Evolutionary conservation across 2,888 invertebrate genomes (phyloP).

Genomic region (Gandaritis pyraliata): DNA sequence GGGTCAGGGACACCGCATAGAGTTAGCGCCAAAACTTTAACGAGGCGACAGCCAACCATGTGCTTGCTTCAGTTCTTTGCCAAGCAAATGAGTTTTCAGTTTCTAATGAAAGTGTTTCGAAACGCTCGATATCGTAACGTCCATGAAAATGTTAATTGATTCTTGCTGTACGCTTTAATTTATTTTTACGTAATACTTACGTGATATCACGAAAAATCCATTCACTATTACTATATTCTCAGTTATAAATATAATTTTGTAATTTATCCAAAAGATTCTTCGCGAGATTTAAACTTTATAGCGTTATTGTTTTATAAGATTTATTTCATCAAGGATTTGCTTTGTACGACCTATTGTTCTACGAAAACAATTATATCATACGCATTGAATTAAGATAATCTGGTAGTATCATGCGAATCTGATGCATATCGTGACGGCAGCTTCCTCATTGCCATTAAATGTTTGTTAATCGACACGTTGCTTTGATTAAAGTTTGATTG

Average conservation of each 20-base stretch:
- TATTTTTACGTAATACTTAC: slow-evolving; percentile 29
- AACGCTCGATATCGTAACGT: slow-evolving; percentile 31
- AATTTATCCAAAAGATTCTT: slow-evolving; percentile 11
- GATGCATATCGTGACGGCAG: slow-evolving; percentile 40
- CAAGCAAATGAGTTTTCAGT: slow-evolving; percentile 34
- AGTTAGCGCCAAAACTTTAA: slow-evolving; percentile 57
- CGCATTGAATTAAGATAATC: slow-evolving; percentile 42
- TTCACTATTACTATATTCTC: background rate
- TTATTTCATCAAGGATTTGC: slow-evolving; percentile 39
- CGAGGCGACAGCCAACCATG: slow-evolving; percentile 22
- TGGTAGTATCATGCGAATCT: slow-evolving; percentile 43
- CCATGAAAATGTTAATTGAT: slow-evolving; percentile 42
- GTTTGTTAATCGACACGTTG: slow-evolving; percentile 50
- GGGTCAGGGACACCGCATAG: slow-evolving; percentile 66
- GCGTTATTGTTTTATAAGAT: slow-evolving; percentile 49
- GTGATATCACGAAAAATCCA: slow-evolving; percentile 17
- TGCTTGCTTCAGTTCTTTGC: slow-evolving; percentile 32
- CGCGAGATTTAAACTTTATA: slow-evolving; percentile 40
- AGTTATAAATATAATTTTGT: background rate
- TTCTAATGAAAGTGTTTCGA: slow-evolving; percentile 45
- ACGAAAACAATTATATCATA: slow-evolving; percentile 52
- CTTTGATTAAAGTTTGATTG: slow-evolving; percentile 45
- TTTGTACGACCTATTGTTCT: slow-evolving; percentile 47
- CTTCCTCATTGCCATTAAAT: slow-evolving; percentile 53
- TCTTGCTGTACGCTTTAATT: slow-evolving; percentile 37